phyloP scores from a whole-genome alignment of 2,113 vertebrate species.

The Gopherus evgoodei region DNA sequence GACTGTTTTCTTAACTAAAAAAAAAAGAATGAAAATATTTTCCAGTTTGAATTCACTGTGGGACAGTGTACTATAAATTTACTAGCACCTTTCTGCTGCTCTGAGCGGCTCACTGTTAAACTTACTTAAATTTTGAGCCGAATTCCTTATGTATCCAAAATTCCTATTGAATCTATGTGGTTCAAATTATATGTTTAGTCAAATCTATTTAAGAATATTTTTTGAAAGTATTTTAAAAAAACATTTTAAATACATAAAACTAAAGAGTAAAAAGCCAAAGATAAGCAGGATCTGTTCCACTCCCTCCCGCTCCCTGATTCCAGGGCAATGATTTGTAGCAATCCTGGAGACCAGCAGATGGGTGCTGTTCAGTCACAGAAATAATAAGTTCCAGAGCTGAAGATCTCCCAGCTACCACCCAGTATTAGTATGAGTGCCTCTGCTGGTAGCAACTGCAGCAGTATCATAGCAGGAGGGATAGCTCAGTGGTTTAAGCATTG shows the following conservation, averaged over 20 bases:
- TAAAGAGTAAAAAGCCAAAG: neutral
- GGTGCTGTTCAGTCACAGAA: neutral
- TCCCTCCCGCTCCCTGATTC: neutral
- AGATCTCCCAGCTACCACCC: neutral
- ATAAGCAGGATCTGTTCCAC: neutral
- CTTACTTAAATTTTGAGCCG: neutral
- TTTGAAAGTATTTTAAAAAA: neutral
- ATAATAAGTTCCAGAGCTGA: neutral
- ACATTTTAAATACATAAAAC: neutral
- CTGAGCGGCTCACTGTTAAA: neutral
- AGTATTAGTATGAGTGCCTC: neutral
- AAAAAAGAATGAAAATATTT: neutral
- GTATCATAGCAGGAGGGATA: neutral
- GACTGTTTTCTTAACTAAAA: neutral
- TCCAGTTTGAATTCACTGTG: neutral
- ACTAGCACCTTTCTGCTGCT: neutral
- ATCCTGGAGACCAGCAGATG: neutral
- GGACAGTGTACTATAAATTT: neutral
- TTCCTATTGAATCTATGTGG: neutral
- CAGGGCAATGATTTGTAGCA: neutral
- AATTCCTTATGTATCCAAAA: neutral
- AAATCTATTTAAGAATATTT: neutral
- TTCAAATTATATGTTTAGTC: neutral
- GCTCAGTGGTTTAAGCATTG: too few species aligned
- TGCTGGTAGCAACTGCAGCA: neutral